Evolutionary conservation across 1,140 invertebrate genomes (phyloP).

Genomic region (Melitaea cinxia): DNA sequence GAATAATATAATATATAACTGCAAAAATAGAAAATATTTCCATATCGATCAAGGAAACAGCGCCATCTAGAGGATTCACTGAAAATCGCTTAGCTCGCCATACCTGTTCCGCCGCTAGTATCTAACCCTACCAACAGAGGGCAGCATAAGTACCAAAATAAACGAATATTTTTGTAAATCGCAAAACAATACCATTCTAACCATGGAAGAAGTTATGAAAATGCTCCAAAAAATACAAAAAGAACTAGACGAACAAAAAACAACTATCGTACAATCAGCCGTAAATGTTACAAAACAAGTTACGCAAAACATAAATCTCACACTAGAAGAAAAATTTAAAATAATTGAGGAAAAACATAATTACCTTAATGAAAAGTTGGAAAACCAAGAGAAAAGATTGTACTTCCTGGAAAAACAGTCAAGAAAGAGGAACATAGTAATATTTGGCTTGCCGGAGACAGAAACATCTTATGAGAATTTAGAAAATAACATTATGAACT

Average conservation of each 20-base stretch:
- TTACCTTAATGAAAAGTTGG: constrained; percentile 9
- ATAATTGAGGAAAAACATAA: constrained; percentile 23
- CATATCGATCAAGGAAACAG: constrained; percentile 5
- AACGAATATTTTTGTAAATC: constrained; percentile 3
- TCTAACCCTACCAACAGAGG: constrained; percentile 16
- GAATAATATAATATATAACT: constrained; percentile 9
- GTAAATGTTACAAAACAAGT: constrained; percentile 24
- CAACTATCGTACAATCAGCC: constrained; percentile 25
- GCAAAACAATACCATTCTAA: constrained; percentile 6
- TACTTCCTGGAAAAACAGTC: constrained; percentile 31
- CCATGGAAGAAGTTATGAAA: constrained; percentile 28
- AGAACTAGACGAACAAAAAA: constrained; percentile 30
- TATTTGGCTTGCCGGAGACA: constrained; percentile 19
- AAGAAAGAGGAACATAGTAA: constrained; percentile 26
- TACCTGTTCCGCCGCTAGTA: constrained; percentile 1
- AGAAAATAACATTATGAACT: constrained; percentile 15
- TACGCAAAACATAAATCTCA: constrained; percentile 22
- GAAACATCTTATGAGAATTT: constrained; percentile 7
- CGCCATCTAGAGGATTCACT: constrained; percentile 2
- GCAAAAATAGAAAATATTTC: neutral
- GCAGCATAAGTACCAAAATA: constrained; percentile 18
- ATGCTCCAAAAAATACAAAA: constrained; percentile 28
- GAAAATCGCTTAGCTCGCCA: neutral
- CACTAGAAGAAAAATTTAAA: constrained; percentile 26
- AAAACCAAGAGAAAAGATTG: constrained; percentile 31